Evolutionary conservation across 2,888 invertebrate genomes (phyloP).

Genomic region (Cetonia aurata): DNA sequence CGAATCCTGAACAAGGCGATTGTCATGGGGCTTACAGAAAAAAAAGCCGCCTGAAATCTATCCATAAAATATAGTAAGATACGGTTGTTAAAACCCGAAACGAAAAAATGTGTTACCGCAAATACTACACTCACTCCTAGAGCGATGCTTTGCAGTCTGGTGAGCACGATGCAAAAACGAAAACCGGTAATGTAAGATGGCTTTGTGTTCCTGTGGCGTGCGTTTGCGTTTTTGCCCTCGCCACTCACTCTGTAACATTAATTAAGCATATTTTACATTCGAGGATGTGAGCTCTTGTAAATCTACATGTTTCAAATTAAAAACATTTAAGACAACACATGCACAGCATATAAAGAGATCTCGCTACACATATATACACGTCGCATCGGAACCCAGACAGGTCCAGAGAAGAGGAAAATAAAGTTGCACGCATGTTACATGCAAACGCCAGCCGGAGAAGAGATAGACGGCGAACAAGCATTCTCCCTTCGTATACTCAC

Average conservation of each 20-base stretch:
- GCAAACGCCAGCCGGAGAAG: no score
- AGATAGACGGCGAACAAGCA: conserved; percentile 6
- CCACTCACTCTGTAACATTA: conserved; percentile 18
- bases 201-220: conserved; percentile 24
- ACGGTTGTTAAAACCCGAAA: no score
- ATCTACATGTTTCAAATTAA: conserved; percentile 53
- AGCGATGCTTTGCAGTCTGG: conserved; percentile 4
- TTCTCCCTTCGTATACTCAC: conserved; percentile 2
- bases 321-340: conserved; percentile 47
- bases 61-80: no score
- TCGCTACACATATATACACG: conserved; percentile 10
- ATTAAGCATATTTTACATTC: conserved; percentile 47
- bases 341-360: conserved; percentile 44
- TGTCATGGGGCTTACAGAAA: no score
- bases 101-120: no score
- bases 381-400: conserved; percentile 7
- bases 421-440: conserved; percentile 26
- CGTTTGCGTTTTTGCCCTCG: not conserved
- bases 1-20: no score
- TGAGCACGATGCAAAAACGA: conserved; percentile 25
- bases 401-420: conserved; percentile 42
- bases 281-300: conserved; percentile 55
- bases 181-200: conserved; percentile 28
- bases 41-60: no score
- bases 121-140: no score